These are phyloP conservation scores for Cataglyphis altisquamis DNA, from an alignment of 2,888 invertebrate species.

Conservation along the genomic window DNA sequence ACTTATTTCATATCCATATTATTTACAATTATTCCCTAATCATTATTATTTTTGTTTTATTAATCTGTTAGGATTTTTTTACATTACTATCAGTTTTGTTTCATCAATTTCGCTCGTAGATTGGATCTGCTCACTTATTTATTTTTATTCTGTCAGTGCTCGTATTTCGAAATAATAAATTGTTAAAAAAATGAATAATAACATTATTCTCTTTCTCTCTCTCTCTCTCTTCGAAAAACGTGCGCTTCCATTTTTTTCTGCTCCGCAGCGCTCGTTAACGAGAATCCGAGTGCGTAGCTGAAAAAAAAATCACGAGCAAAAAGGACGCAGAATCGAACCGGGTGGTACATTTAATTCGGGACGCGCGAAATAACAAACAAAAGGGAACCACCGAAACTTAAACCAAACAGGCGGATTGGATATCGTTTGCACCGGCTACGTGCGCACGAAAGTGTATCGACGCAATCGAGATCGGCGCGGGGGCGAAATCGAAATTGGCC, in stretches of 20 bases:
- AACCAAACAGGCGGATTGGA: slow-evolving; percentile 81
- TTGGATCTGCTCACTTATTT: neutral
- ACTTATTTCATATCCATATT: neutral
- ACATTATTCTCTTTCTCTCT: neutral
- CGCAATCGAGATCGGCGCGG: slow-evolving; percentile 70
- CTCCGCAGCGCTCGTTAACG: slow-evolving; percentile 39
- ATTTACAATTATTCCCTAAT: neutral
- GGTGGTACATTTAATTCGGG: slow-evolving; percentile 74
- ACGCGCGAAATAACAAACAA: slow-evolving; percentile 80
- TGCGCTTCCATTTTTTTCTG: slow-evolving; percentile 30
- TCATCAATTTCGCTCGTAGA: neutral
- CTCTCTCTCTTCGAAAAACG: neutral
- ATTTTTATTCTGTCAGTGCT: slow-evolving; percentile 1
- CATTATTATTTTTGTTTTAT: neutral
- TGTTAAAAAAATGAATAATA: slow-evolving; percentile 9
- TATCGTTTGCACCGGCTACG: slow-evolving; percentile 65
- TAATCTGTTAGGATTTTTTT: neutral
- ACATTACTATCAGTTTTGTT: neutral
- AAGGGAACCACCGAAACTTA: slow-evolving; percentile 76
- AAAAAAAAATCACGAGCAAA: slow-evolving; percentile 59
- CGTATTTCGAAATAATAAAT: slow-evolving; percentile 34
- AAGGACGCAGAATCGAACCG: slow-evolving; percentile 46
- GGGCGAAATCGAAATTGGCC: slow-evolving; percentile 75
- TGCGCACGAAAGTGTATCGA: slow-evolving; percentile 51
- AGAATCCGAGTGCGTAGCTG: slow-evolving; percentile 52